These are phyloP conservation scores for Trisateles emortualis DNA, from an alignment of 2,888 invertebrate species.

Conservation along the genomic window DNA sequence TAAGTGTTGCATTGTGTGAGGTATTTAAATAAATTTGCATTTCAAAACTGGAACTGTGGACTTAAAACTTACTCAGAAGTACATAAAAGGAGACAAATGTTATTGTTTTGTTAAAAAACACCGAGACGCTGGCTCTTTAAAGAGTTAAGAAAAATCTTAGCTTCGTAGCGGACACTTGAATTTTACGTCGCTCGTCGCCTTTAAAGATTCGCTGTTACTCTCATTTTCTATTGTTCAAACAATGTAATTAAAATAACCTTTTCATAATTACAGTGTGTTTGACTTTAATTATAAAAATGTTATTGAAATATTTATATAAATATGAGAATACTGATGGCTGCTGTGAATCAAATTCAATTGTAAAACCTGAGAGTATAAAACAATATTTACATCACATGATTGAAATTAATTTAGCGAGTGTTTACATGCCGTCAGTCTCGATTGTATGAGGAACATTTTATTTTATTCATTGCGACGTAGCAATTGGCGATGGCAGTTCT, in stretches of 20 bases:
- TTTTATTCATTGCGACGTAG: constrained; percentile 36
- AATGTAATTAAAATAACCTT: constrained; percentile 12
- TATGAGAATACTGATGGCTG: constrained; percentile 9
- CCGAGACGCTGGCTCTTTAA: constrained; percentile 25
- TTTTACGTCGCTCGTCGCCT: constrained; percentile 28
- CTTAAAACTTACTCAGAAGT: constrained; percentile 7
- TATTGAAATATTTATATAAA: constrained; percentile 12
- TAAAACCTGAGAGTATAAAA: constrained; percentile 27
- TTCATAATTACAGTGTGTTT: neutral
- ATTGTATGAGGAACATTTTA: constrained; percentile 25
- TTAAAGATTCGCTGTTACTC: constrained; percentile 25
- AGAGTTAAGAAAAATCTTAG: constrained; percentile 30
- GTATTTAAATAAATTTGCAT: too few relatives aligned
- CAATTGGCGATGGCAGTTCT: constrained; percentile 23
- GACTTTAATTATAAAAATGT: constrained; percentile 4
- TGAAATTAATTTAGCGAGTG: constrained; percentile 41
- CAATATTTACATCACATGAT: constrained; percentile 40
- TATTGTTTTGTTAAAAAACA: constrained; percentile 27
- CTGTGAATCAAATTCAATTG: constrained; percentile 28
- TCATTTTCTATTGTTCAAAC: constrained; percentile 11
- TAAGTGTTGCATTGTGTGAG: too few relatives aligned
- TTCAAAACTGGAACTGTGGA: neutral
- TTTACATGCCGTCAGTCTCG: constrained; percentile 24
- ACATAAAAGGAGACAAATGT: constrained; percentile 33
- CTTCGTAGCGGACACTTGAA: constrained; percentile 18